phyloP scores from a whole-genome alignment of 1,140 invertebrate species.

The Drosophila obscura region DNA sequence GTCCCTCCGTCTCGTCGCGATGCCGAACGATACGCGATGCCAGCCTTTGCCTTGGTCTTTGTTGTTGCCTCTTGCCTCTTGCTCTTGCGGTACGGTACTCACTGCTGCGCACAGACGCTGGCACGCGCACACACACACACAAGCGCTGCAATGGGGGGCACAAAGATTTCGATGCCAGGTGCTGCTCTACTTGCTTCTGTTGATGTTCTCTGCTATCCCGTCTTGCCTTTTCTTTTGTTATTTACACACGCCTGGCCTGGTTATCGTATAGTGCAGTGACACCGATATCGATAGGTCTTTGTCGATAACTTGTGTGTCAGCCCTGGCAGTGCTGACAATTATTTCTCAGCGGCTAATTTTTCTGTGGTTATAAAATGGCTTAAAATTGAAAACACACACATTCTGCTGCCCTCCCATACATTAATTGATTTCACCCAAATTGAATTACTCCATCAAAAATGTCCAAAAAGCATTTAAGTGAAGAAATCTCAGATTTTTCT shows the following conservation, averaged over 20 bases:
- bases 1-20: slow-evolving; percentile 12
- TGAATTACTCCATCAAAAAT: too few species aligned
- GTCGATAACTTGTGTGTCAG: background rate
- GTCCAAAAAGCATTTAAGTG: too few species aligned
- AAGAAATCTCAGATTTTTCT: too few species aligned
- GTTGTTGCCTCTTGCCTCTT: background rate
- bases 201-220: background rate
- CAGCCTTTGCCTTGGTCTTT: too few species aligned
- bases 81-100: background rate
- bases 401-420: too few species aligned
- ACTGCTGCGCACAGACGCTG: too few species aligned
- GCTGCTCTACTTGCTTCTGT: slow-evolving; percentile 10
- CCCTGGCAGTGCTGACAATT: background rate
- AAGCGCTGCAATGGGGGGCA: background rate
- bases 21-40: background rate
- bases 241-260: slow-evolving; percentile 38
- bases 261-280: slow-evolving; percentile 10
- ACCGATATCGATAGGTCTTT: background rate
- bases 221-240: slow-evolving; percentile 24
- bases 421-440: too few species aligned
- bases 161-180: slow-evolving; percentile 5
- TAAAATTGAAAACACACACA: too few species aligned
- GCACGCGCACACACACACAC: background rate
- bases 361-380: too few species aligned
- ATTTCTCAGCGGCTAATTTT: too few species aligned